Evolutionary conservation across 2,113 vertebrate species (phyloP), one percentile per base, ranked within the genome.

Genomic region (Gymnobelideus leadbeateri): DNA sequence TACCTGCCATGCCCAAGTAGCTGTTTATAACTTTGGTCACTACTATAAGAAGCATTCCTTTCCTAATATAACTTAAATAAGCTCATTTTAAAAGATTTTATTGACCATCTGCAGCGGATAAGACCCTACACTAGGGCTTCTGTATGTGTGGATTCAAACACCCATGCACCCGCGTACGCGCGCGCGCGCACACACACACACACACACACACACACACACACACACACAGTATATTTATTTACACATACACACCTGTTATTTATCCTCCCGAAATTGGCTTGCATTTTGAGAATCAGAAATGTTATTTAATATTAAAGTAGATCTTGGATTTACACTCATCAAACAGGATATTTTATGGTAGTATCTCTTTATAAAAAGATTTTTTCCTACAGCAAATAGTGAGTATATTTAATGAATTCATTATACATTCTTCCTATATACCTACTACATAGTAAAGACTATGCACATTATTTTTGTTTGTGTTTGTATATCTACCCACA

Each of bases 181-280:
- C n/a, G n/a, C n/a, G n/a, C n/a, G n/a, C n/a, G n/a, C n/a, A 14
- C 3, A 1, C 14, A 37, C 8, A 68, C 5, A 28, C 8, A 16
- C 8, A 61, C 11, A 61, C 21, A 61, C 26, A 31, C 21, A 31
- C 21, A 57, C 21, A 28, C 57, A 68, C 37, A 37, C 1, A 6
- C 11, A n/a, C 9, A 77, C 6, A 12, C 0, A 19, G 1, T 93
- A 8, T 31, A 9, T 90, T 92, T 8, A 95, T 37, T 95, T 68
- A 93, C 1, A 55, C 24, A 94, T 89, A 25, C 26, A 55, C 61
- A 94, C 89, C 89, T 97, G 47, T 84, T 92, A 43, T 91, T 96
- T 96, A 94, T 43, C 3, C 43, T 55, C 8, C 43, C 51, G 54
- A 95, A 95, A 96, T 68, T 90, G 89, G 57, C 89, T 95, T 93